Evolutionary conservation across 2,113 vertebrate genomes (phyloP).

Genomic region (Toxotes chatareus): DNA sequence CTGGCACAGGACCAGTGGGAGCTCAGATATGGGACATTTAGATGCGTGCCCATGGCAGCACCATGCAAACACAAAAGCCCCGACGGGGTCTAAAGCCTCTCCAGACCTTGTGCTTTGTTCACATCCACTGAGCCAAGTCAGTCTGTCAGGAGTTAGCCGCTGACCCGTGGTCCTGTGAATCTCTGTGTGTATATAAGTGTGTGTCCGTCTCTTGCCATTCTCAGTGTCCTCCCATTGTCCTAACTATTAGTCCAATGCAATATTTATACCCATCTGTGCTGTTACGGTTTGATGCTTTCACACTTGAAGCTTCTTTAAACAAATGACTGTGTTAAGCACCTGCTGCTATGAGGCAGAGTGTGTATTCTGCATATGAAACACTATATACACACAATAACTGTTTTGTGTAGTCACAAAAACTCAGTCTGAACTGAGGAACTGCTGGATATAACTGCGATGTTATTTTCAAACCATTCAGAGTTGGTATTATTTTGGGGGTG

Average conservation of each 20-base stretch:
- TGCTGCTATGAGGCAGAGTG: not conserved
- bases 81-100: slow-evolving; percentile 50
- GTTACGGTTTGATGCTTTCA: not conserved
- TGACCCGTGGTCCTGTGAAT: slow-evolving; percentile 6
- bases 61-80: slow-evolving; percentile 56
- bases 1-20: slow-evolving; percentile 36
- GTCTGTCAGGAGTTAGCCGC: slow-evolving; percentile 41
- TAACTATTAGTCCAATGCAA: not conserved
- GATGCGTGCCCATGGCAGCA: slow-evolving; percentile 60
- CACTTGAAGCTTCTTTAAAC: not conserved
- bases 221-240: slow-evolving; percentile 5
- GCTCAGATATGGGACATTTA: slow-evolving; percentile 18
- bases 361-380: not conserved
- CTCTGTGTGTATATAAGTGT: slow-evolving; percentile 6
- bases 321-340: not conserved
- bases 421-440: not conserved
- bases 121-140: slow-evolving; percentile 59
- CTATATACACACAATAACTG: not conserved
- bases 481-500: too few species aligned
- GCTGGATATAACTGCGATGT: not conserved
- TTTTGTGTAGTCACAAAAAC: not conserved
- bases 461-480: too few species aligned
- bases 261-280: not conserved
- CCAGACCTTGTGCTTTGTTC: slow-evolving; percentile 66
- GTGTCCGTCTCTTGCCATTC: not conserved